Base-by-base conservation (phyloP, 2,888 invertebrate species). In the Aethes cnicana region DNA sequence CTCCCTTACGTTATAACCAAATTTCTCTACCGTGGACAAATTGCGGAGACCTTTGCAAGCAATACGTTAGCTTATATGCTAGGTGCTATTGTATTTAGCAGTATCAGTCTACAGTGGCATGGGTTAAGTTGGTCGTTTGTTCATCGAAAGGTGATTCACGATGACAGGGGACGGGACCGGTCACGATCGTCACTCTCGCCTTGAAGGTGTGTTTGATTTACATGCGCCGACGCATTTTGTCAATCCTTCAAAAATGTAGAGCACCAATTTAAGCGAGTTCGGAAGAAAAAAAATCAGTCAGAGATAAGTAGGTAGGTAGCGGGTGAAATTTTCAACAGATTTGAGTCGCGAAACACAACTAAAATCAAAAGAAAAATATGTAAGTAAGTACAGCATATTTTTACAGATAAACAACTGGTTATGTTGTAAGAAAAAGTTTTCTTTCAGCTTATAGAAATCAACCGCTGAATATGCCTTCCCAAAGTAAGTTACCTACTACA, bases 181-280 rank as follows among this genome's bases (percentile, higher is more conserved):
- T 52, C 52, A 52, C 52, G 52, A 46, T 6, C 46, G 52, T 37
- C 52, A 46, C 43, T 54, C 53, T 56, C 23, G 46, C 46, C 12
- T 16, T 28, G 54, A 56, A 54, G 52, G 54, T 53, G 54, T 53
- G 57, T 57, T 57, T 57, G 57, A 55, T 55, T 57, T 57, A 57
- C 55, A 37, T 55, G 54, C 53, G 50, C 36, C 33, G 12, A 32
- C 56, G 56, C 54, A 33, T 12, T 47, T 41, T 54, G 56, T 57
- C 50, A 41, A 54, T 37, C 39, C 47, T 54, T 8, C 37, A 16
- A 28, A 28, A 5, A 28, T 17, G 43, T 21, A 23, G 36, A 20
- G 49, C 6, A 35, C n/a, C 26, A 25, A 30, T 50, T 23, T 2
- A 4, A 17, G 50, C 36, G 50, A 36, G 11, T 23, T n/a, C 8